These are phyloP conservation scores for Mallotus villosus DNA, from an alignment of 2,797 vertebrate species.

Conservation along the genomic window DNA sequence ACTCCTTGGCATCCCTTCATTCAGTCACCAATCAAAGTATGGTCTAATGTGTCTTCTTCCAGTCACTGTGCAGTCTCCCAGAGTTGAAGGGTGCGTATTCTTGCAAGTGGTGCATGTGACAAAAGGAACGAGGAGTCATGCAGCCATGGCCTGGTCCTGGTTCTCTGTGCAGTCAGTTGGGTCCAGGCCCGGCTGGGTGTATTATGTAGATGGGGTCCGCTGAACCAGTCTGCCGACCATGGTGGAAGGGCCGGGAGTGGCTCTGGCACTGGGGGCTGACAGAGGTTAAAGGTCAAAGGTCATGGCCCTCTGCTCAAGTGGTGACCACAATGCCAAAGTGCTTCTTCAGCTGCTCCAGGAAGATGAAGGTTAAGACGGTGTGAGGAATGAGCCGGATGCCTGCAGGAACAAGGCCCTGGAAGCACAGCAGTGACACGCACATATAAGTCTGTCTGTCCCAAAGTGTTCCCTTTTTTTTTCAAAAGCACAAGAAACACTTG, in stretches of 20 bases:
- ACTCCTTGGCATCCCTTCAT: not conserved
- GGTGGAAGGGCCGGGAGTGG: not conserved
- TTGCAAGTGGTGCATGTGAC: not conserved
- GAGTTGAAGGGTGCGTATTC: not conserved
- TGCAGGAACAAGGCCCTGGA: conserved; percentile 71
- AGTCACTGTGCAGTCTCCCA: not conserved
- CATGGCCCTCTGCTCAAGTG: conserved; percentile 53
- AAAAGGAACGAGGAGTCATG: not conserved
- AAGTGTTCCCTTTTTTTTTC: too few species aligned
- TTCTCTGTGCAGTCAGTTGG: not conserved
- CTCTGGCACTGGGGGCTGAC: not conserved
- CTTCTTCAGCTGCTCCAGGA: conserved; percentile 83
- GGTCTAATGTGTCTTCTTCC: not conserved
- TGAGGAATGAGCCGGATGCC: conserved; percentile 81
- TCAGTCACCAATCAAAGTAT: not conserved
- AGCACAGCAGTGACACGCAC: not conserved
- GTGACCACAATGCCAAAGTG: conserved; percentile 75
- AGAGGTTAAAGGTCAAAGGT: conserved; percentile 5
- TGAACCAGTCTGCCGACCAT: not conserved
- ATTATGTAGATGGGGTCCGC: not conserved
- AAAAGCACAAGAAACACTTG: too few species aligned
- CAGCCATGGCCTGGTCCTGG: conserved; percentile 4
- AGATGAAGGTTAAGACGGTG: conserved; percentile 82
- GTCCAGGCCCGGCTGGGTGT: not conserved
- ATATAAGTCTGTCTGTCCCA: not conserved